These are phyloP conservation scores for Cynocephalus volans DNA, from an alignment of 2,113 vertebrate genomes.

Conservation along the genomic window DNA sequence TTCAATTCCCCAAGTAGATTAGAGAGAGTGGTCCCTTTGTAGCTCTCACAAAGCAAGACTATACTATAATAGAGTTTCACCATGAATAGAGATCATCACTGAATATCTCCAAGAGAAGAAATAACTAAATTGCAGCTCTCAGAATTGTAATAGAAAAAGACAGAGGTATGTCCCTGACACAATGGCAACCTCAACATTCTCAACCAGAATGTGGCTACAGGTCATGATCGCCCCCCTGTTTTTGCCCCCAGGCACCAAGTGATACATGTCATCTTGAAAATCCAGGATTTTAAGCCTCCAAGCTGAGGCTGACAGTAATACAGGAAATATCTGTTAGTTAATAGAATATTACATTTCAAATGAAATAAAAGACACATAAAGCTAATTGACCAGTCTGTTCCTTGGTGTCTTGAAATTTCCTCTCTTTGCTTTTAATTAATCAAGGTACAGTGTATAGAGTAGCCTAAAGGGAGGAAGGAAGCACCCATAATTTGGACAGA, in stretches of 20 bases:
- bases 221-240: background rate
- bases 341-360: conserved; percentile 59
- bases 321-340: conserved; percentile 27
- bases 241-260: background rate
- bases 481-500: background rate
- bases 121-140: background rate
- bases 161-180: background rate
- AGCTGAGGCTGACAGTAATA: background rate
- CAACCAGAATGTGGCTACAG: background rate
- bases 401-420: background rate
- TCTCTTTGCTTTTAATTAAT: conserved; percentile 24
- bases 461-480: background rate
- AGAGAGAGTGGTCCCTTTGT: background rate
- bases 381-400: background rate
- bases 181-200: background rate
- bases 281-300: background rate
- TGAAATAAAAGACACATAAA: conserved; percentile 2
- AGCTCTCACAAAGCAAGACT: background rate
- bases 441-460: background rate
- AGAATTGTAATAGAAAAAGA: background rate
- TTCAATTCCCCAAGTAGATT: background rate
- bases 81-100: background rate
- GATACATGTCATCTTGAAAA: conserved; percentile 15
- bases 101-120: background rate
- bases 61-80: background rate